Evolutionary conservation across 2,888 invertebrate genomes (phyloP).

Genomic region (Pasiphila rectangulata): DNA sequence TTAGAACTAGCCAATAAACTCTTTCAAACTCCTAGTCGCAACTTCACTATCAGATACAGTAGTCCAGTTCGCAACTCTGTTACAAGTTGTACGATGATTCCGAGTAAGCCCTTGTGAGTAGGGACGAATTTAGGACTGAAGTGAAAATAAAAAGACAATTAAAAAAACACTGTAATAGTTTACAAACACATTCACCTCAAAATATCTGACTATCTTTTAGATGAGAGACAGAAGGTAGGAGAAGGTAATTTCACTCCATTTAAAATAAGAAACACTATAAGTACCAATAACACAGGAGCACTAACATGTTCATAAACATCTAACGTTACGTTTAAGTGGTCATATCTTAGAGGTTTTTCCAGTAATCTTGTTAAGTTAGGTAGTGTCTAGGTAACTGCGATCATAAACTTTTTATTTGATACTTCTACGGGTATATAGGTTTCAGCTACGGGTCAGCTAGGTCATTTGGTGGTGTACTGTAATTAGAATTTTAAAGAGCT

Average conservation of each 20-base stretch:
- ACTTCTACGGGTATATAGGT: too few species aligned
- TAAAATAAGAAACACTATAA: too few species aligned
- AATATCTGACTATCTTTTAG: too few species aligned
- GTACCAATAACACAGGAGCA: neutral
- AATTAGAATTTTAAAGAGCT: too few species aligned
- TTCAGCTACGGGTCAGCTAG: too few species aligned
- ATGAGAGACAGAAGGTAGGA: too few species aligned
- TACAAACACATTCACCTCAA: too few species aligned
- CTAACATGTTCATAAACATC: conserved; percentile 15
- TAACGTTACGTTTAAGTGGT: conserved; percentile 23
- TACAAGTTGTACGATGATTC: conserved; percentile 20
- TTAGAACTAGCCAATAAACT: conserved; percentile 24
- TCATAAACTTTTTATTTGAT: conserved; percentile 28
- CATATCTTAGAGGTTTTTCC: conserved; percentile 21
- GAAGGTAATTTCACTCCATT: too few species aligned
- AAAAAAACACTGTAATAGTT: too few species aligned
- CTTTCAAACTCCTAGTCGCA: conserved; percentile 21
- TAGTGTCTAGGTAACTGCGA: conserved; percentile 20
- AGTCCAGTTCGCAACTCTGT: conserved; percentile 14
- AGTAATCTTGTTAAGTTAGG: conserved; percentile 21
- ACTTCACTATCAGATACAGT: conserved; percentile 30
- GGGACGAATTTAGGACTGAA: neutral
- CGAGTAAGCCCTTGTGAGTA: conserved; percentile 11
- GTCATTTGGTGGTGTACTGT: too few species aligned
- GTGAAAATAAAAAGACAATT: neutral